Base-by-base conservation (phyloP, 2,797 vertebrate species). In the Galago senegalensis region DNA sequence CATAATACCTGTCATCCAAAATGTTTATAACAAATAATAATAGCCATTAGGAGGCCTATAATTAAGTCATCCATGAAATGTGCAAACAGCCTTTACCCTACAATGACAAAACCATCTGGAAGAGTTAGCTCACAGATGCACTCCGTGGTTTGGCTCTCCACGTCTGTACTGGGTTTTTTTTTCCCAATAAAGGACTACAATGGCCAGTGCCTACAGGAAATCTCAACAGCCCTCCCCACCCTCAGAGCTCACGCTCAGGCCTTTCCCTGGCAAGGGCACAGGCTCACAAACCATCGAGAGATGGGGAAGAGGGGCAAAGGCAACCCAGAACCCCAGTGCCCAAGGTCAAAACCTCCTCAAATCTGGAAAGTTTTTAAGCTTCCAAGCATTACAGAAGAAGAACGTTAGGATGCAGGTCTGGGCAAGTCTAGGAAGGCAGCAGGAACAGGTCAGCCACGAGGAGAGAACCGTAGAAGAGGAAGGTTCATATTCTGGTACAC, bases 71-170 rank as follows among this genome's bases (percentile, higher is more conserved):
- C 43, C 23, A 16, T n/a, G 67, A 82, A 70, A n/a, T 37, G 23
- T 25, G n/a, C 82, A 53, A 86, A 60, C 43, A 87, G 67, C 31
- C 80, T 81, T 86, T 73, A 79, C 17, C 40, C 21, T 61, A 80
- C 65, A 37, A 72, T 86, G 89, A 94, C 37, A 40, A 58, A 76
- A 87, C 43, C 7, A 9, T 73, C 60, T 89, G 29, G 90, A 70
- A 88, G 56, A 72, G 58, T 80, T 27, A 61, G 69, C 69, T 31
- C 63, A 72, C 43, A 91, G 58, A 75, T 3, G 31, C 3, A 16
- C 4, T 60, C 80, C 67, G 37, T 72, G 65, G 75, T 91, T 91
- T 91, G 75, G 87, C 84, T 75, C 75, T 72, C 37, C 60, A 34
- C 13, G 60, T n/a, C 49, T 7, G 13, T 17, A 21, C 76, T 80